Percentiles rank a stretch among this genome's conserved stretches.
These are phyloP conservation scores for Parelbella ahira DNA, from an alignment of 2,888 invertebrate genomes.

Conservation along the genomic window DNA sequence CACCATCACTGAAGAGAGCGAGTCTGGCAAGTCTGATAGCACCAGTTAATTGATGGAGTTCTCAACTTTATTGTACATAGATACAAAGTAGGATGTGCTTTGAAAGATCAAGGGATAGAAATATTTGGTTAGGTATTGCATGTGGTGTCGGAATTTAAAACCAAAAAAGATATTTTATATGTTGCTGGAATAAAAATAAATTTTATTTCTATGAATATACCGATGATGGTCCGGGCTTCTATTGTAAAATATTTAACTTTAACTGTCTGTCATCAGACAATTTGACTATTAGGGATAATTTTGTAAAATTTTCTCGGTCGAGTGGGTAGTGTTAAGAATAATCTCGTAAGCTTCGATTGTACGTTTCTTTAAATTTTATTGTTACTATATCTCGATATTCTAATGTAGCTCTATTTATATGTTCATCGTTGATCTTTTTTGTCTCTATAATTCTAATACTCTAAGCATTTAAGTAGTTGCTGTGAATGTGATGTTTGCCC, in stretches of 20 bases:
- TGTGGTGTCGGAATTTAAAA: constrained; percentile 5
- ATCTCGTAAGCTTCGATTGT: constrained; percentile 35
- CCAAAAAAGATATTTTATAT: constrained; percentile 6
- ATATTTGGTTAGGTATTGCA: background rate
- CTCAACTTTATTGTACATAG: constrained; percentile 45
- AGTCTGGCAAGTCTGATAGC: constrained; percentile 61
- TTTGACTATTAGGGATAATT: constrained; percentile 28
- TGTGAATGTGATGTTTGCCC: constrained; percentile 12
- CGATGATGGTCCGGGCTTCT: too few relatives aligned
- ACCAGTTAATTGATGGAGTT: constrained; percentile 58
- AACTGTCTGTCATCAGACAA: constrained; percentile 23
- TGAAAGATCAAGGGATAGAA: constrained; percentile 26
- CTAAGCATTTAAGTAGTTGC: constrained; percentile 11
- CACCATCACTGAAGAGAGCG: constrained; percentile 72
- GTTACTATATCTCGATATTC: constrained; percentile 36
- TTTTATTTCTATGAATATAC: too few relatives aligned
- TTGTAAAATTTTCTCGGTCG: constrained; percentile 33
- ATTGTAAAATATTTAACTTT: too few relatives aligned
- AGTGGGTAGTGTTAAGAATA: constrained; percentile 25
- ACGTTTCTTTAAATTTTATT: constrained; percentile 31
- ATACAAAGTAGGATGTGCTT: constrained; percentile 32
- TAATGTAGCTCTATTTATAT: constrained; percentile 33
- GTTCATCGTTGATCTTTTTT: constrained; percentile 16
- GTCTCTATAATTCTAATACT: constrained; percentile 13
- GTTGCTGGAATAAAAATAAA: background rate